Conservation (phyloP, 2,113 vertebrate species). For the Labeo catla region DNA sequence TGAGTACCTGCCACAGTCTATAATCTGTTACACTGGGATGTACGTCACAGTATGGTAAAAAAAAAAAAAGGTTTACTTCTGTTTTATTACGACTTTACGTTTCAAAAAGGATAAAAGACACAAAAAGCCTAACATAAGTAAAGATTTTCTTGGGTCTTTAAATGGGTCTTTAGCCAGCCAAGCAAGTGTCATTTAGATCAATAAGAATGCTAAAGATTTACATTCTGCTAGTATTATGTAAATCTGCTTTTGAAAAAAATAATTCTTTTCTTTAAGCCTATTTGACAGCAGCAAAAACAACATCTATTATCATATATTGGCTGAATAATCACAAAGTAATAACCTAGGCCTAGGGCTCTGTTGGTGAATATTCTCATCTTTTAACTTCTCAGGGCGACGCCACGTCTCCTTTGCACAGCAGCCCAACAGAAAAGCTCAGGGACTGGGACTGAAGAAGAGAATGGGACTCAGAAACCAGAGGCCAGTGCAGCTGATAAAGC, state of each 20-base stretch:
- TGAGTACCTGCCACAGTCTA: neutral
- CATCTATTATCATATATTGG: neutral
- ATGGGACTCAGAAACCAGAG: slow-evolving; percentile 77
- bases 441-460: slow-evolving; percentile 81
- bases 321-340: neutral
- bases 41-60: neutral
- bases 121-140: neutral
- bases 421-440: slow-evolving; percentile 84
- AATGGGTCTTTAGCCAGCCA: neutral
- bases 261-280: neutral
- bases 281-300: neutral
- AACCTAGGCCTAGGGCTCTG: neutral
- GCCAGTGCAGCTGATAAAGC: slow-evolving; percentile 73
- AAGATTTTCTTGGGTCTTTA: neutral
- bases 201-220: neutral
- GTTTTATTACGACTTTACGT: neutral
- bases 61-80: neutral
- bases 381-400: slow-evolving; percentile 66
- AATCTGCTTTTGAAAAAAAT: neutral
- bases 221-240: neutral
- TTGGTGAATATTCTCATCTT: neutral
- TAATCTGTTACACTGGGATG: neutral
- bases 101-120: neutral
- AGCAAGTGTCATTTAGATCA: neutral
- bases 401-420: slow-evolving; percentile 84